Conservation (phyloP, 1,140 invertebrate species). For the Rhyacophila brunnea region DNA sequence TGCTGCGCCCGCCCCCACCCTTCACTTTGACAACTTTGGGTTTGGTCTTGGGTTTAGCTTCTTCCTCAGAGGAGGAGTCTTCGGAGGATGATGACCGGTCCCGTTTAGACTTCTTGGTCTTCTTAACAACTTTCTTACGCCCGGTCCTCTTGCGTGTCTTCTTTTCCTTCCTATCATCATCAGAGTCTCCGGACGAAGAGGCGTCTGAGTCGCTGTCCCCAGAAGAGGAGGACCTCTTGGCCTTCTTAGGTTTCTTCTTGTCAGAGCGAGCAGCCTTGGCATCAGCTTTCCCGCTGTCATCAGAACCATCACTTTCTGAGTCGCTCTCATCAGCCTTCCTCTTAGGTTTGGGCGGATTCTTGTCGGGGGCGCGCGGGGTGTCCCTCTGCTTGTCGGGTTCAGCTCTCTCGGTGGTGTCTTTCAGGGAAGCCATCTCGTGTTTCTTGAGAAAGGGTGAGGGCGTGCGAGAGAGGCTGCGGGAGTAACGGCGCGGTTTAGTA, state of each 20-base stretch:
- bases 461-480: conserved; percentile 71
- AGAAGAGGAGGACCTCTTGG: conserved; percentile 50
- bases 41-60: conserved; percentile 54
- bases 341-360: conserved; percentile 36
- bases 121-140: conserved; percentile 52
- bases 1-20: conserved; percentile 44
- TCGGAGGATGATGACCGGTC: conserved; percentile 54
- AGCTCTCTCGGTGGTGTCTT: conserved; percentile 46
- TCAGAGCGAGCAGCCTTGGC: conserved; percentile 48
- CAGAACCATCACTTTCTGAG: conserved; percentile 49
- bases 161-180: conserved; percentile 59
- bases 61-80: conserved; percentile 62
- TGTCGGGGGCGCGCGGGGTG: conserved; percentile 6
- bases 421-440: conserved; percentile 63
- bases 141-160: conserved; percentile 53
- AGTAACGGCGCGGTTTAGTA: conserved; percentile 50
- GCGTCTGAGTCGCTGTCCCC: conserved; percentile 61
- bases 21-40: conserved; percentile 35
- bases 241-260: conserved; percentile 53
- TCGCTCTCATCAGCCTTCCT: conserved; percentile 45
- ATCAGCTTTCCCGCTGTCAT: conserved; percentile 46
- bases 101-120: conserved; percentile 50
- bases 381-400: conserved; percentile 33
- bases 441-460: conserved; percentile 78
- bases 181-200: conserved; percentile 61